Evolutionary conservation across 2,113 vertebrate species (phyloP).

Genomic region (Coturnix japonica): DNA sequence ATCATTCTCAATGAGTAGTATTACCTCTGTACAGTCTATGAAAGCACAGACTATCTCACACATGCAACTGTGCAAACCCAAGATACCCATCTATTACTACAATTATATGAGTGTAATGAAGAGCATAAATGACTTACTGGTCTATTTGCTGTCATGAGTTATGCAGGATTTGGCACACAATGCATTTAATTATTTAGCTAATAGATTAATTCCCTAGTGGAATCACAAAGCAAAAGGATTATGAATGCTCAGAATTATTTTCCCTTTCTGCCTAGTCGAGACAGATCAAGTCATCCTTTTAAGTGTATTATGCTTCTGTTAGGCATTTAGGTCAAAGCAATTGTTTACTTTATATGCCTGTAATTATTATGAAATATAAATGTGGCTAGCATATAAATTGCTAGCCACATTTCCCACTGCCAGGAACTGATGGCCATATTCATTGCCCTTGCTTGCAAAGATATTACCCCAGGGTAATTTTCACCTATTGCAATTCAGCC

Average conservation of each 20-base stretch:
- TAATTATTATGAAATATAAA: constrained; percentile 26
- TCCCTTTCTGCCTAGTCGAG: neutral
- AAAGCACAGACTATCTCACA: neutral
- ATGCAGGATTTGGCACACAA: constrained; percentile 9
- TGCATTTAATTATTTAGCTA: constrained; percentile 34
- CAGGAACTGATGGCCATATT: neutral
- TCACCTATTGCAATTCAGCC: neutral
- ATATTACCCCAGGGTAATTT: neutral
- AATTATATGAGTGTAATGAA: neutral
- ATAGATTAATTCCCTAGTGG: constrained; percentile 44
- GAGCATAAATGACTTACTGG: neutral
- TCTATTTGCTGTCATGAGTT: neutral
- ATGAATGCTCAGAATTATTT: constrained; percentile 13
- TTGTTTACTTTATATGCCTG: constrained; percentile 6
- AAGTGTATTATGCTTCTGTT: constrained; percentile 1
- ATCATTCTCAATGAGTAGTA: neutral
- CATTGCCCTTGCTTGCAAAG: neutral
- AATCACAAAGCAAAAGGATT: neutral
- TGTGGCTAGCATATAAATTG: neutral
- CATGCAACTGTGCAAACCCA: neutral
- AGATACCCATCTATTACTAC: neutral
- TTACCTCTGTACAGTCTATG: neutral
- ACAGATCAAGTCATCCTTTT: constrained; percentile 17
- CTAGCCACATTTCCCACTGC: neutral
- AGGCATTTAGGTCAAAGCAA: constrained; percentile 32